These are phyloP conservation scores for Nannobrachium achirus DNA, from an alignment of 2,113 vertebrate genomes.

Conservation along the genomic window DNA sequence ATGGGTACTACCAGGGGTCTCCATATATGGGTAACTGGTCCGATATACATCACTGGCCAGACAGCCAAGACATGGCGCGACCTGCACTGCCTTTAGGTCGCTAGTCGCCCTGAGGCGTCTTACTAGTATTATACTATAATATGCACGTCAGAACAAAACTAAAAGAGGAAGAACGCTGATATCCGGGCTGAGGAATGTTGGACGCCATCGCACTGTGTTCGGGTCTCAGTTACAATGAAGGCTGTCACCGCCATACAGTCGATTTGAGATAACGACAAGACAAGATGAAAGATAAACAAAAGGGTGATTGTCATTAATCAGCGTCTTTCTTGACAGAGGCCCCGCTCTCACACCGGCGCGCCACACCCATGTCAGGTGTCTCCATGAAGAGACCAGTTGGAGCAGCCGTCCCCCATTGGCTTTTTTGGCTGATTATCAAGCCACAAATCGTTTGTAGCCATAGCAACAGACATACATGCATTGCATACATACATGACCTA, in stretches of 20 bases:
- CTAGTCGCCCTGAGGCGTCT: too few species aligned
- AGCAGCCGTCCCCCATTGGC: slow-evolving; percentile 57
- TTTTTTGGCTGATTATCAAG: slow-evolving; percentile 46
- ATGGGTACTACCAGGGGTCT: too few species aligned
- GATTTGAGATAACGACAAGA: slow-evolving; percentile 63
- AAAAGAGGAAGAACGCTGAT: background rate
- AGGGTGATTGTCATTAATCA: slow-evolving; percentile 67
- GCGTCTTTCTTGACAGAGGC: slow-evolving; percentile 54
- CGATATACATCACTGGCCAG: too few species aligned
- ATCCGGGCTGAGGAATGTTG: slow-evolving; percentile 30
- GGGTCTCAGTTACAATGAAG: slow-evolving; percentile 26
- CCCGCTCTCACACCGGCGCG: slow-evolving; percentile 11
- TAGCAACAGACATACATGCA: too few species aligned
- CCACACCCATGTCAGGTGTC: slow-evolving; percentile 55
- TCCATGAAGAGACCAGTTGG: slow-evolving; percentile 49
- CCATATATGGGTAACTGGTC: too few species aligned
- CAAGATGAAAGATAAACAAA: slow-evolving; percentile 65
- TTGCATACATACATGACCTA: slow-evolving; percentile 42
- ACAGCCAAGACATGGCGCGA: too few species aligned
- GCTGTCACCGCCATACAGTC: slow-evolving; percentile 9
- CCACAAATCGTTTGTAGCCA: slow-evolving; percentile 32
- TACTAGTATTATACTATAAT: too few species aligned
- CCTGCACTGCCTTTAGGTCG: too few species aligned
- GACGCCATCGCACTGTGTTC: slow-evolving; percentile 48
- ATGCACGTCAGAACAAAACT: background rate